phyloP scores from a whole-genome alignment of 2,797 vertebrate genomes.

The Bradypus variegatus region DNA sequence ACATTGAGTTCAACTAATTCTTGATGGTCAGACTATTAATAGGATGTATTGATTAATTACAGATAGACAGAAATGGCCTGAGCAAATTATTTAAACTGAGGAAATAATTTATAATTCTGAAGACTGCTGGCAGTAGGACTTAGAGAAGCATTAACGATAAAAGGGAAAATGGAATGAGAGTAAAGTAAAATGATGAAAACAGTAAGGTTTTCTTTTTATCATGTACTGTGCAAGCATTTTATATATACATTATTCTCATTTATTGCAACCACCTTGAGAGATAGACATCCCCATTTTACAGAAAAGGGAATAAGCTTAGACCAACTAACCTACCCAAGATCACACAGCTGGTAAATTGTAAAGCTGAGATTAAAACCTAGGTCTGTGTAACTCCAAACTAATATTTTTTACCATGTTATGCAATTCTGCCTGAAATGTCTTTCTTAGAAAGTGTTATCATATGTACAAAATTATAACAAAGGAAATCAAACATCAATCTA shows the following conservation, averaged over 20 bases:
- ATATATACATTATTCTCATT: background rate
- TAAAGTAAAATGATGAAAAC: background rate
- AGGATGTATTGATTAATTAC: background rate
- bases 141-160: background rate
- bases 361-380: background rate
- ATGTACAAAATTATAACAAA: background rate
- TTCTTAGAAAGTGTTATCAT: background rate
- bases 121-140: background rate
- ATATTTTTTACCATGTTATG: background rate
- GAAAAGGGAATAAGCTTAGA: background rate
- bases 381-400: background rate
- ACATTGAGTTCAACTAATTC: constrained; percentile 22
- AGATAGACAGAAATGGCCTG: background rate
- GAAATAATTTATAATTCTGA: background rate
- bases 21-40: background rate
- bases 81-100: background rate
- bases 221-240: background rate
- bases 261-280: background rate
- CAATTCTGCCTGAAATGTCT: background rate
- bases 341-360: background rate
- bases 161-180: background rate
- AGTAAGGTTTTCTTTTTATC: background rate
- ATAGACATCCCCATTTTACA: background rate
- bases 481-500: background rate
- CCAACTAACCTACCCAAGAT: background rate